Base-by-base conservation (phyloP, 2,797 vertebrate genomes). In the Lerista edwardsae region DNA sequence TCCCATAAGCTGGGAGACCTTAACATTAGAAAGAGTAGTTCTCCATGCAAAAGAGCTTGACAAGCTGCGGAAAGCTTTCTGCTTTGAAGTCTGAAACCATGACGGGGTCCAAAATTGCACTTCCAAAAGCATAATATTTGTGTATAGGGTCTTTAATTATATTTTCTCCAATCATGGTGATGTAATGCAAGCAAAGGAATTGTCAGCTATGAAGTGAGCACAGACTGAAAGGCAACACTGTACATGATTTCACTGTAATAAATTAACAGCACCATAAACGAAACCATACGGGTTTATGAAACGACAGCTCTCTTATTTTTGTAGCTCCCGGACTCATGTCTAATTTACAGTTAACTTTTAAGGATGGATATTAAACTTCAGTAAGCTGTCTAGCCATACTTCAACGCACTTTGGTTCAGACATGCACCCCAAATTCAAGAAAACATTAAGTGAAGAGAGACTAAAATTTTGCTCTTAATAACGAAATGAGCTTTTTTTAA, bases 191-290 rank as follows among this genome's bases (percentile, higher is more conserved):
- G 27, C 75, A 72, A 51, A 77, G 76, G 27, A 74, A 29, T 17
- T 73, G 71, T 68, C 47, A 69, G 55, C 68, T 68, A 17, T 57
- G 80, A 82, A 83, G 25, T 73, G 82, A 83, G 64, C 75, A 85
- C 25, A 89, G 64, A 85, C 25, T 57, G 87, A 83, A 79, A 88
- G 75, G 75, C 57, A 91, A 61, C n/a, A 64, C 41, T 51, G 79
- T 11, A 69, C 47, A 91, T 86, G 72, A 81, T 11, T 80, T 87
- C 0, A 86, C 34, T 84, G 19, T 83, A 84, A 90, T 64, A 59
- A 87, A 80, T 85, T 75, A 81, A 59, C 82, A 64, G 65, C 25
- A 7, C 87, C 84, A 88, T 51, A 88, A 90, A 85, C 4, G 80
- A 79, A 87, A 90, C 75, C n/a, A 75, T 65, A 83, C 85, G 0